Evolutionary conservation across 2,797 vertebrate species (phyloP).

Genomic region (Tenualosa ilisha): DNA sequence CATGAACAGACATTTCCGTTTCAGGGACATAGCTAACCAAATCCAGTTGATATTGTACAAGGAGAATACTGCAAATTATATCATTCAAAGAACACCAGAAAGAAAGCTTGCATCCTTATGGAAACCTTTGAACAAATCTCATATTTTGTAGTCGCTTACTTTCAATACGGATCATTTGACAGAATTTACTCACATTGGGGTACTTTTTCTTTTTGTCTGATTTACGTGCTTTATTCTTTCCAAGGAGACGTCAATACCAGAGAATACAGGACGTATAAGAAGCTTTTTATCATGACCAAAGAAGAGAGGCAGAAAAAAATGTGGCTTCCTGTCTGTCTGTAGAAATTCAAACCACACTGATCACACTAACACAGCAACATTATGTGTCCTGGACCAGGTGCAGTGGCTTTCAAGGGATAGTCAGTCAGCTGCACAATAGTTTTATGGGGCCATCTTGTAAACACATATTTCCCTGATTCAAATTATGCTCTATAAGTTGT

Average conservation of each 20-base stretch:
- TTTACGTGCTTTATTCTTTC: constrained; percentile 39
- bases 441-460: not conserved
- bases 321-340: constrained; percentile 66
- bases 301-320: constrained; percentile 49
- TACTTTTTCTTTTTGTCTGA: constrained; percentile 43
- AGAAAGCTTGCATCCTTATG: no score
- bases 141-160: no score
- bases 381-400: constrained; percentile 33
- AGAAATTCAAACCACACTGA: constrained; percentile 53
- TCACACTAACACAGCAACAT: constrained; percentile 48
- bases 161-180: no score
- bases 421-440: not conserved
- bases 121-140: no score
- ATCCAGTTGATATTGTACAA: no score
- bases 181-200: constrained; percentile 1
- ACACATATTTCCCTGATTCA: not conserved
- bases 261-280: constrained; percentile 60
- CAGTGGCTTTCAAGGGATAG: not conserved
- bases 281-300: constrained; percentile 59
- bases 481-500: not conserved
- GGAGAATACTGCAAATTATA: no score
- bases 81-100: no score
- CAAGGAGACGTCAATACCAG: constrained; percentile 61
- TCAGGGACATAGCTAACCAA: no score
- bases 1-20: no score